Evolutionary conservation across 2,113 vertebrate species (phyloP).

Genomic region (Fregata magnificens): DNA sequence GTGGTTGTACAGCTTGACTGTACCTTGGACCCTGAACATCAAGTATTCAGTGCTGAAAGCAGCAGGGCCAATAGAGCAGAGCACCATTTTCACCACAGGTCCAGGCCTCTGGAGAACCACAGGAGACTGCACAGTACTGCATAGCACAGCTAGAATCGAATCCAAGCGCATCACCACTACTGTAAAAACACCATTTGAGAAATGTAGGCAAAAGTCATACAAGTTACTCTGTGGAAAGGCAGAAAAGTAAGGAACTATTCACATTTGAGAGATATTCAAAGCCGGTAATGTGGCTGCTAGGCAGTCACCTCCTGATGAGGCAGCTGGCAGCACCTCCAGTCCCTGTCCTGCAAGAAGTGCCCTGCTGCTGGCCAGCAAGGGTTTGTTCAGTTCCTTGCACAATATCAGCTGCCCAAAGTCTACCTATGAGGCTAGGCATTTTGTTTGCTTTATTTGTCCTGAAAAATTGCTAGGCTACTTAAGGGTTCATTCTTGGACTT

Average conservation of each 20-base stretch:
- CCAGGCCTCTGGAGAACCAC: background rate
- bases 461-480: background rate
- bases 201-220: background rate
- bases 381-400: background rate
- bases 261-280: background rate
- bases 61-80: background rate
- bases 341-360: background rate
- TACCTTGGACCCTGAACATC: background rate
- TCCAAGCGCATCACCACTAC: background rate
- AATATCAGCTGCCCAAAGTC: background rate
- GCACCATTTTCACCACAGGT: background rate
- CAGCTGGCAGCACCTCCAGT: background rate
- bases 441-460: background rate
- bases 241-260: background rate
- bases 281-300: fast-evolving
- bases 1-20: background rate
- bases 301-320: background rate
- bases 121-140: background rate
- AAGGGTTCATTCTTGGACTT: background rate
- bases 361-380: background rate
- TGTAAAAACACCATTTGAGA: background rate
- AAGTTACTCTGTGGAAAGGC: background rate
- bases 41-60: background rate
- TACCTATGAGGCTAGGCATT: background rate
- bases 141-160: background rate